Conservation (phyloP, 2,888 invertebrate species). For the Tubiluchus corallicola region DNA sequence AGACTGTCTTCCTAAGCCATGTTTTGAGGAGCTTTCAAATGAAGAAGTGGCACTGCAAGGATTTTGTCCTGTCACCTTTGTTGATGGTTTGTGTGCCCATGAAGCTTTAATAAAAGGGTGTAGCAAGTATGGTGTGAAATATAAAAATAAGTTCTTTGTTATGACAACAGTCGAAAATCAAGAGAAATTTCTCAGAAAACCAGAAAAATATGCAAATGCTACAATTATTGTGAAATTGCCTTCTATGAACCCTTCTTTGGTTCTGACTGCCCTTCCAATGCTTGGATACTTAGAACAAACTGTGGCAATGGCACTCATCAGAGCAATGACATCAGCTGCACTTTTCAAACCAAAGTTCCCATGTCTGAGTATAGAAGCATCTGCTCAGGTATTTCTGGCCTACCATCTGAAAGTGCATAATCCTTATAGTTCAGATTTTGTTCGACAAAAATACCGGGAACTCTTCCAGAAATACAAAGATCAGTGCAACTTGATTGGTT, state of each 20-base stretch:
- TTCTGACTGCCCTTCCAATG: conserved; percentile 25
- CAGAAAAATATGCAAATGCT: conserved; percentile 26
- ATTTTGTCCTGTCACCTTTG: conserved; percentile 30
- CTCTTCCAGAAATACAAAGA: conserved; percentile 28
- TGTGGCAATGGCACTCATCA: conserved; percentile 23
- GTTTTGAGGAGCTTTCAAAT: too few relatives aligned
- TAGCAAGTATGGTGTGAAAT: too few relatives aligned
- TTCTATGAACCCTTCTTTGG: conserved; percentile 22
- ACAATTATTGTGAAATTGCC: conserved; percentile 29
- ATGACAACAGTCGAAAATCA: too few relatives aligned
- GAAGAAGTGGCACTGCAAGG: conserved; percentile 23
- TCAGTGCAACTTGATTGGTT: conserved; percentile 27
- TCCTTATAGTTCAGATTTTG: conserved; percentile 28
- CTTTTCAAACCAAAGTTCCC: conserved; percentile 30
- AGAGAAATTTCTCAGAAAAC: too few relatives aligned
- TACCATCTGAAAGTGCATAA: conserved; percentile 24
- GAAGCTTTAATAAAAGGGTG: conserved; percentile 7
- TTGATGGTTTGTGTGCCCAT: conserved; percentile 26
- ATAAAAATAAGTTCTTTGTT: too few relatives aligned
- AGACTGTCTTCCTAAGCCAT: conserved; percentile 21
- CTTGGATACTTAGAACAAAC: conserved; percentile 31
- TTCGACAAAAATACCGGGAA: conserved; percentile 27
- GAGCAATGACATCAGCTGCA: conserved; percentile 26
- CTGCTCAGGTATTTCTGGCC: conserved; percentile 5
- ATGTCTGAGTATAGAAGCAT: conserved; percentile 20